Evolutionary conservation across 2,113 vertebrate species (phyloP), one percentile per base, ranked within the genome.

Genomic region (Indri indri): DNA sequence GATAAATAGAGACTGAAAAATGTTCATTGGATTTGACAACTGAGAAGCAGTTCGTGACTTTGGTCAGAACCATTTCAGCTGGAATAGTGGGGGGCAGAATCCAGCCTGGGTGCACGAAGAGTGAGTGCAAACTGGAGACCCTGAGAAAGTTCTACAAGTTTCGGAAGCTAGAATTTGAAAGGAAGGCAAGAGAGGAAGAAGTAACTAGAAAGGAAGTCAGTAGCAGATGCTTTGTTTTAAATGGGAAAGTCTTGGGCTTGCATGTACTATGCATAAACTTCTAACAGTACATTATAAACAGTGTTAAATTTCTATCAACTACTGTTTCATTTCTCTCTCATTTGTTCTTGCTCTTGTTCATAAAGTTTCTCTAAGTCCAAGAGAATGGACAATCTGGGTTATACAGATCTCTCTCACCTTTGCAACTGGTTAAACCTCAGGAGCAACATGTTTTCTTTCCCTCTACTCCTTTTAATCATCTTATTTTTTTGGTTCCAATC

Each of bases 281-380:
- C 17, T 50, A n/a, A 74, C 10, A 18, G n/a, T 34, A 63, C 1
- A 22, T 63, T 77, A 47, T 22, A 80, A 30, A 66, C 10, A 96
- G 3, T 40, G 66, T n/a, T 57, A 57, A 71, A 63, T 34, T 14
- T 76, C 7, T 17, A 91, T 20, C 34, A 54, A 1, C n/a, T 85
- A 95, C 61, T 50, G 22, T 87, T 80, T 37, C 71, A 61, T 32
- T 97, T 71, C 59, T 94, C 79, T 97, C 65, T 82, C 83, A 59
- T 40, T 57, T 74, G 66, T 59, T 83, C 70, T 59, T 81, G n/a
- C 18, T 86, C 1, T 95, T 96, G 50, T 88, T 95, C 45, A 2
- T 95, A 54, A 93, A 63, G 30, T 93, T 97, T 94, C 66, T 97
- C 61, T 91, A 82, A 59, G 45, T 97, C 34, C 47, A 73, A 85